Percentiles rank a stretch among this genome's conserved stretches.
phyloP scores from a whole-genome alignment of 1,140 invertebrate genomes.

The Colletes latitarsis region DNA sequence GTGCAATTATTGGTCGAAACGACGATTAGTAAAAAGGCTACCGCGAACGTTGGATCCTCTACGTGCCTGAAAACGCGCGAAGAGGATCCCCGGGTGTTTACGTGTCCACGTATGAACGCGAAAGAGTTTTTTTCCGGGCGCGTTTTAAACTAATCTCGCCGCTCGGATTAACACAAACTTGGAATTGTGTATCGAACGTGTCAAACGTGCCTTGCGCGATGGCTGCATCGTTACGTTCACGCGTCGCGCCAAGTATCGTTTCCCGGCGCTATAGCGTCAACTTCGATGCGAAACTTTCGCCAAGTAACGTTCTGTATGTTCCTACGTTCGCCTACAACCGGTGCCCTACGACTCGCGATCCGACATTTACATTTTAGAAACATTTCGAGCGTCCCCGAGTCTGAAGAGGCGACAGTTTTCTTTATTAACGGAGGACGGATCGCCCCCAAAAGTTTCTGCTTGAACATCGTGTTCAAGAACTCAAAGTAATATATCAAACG shows the following conservation, averaged over 20 bases:
- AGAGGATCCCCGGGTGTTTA: neutral
- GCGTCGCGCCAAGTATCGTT: neutral
- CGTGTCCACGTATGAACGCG: neutral
- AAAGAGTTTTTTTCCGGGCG: neutral
- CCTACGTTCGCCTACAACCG: neutral
- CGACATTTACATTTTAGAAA: neutral
- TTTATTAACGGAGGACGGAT: too few relatives aligned
- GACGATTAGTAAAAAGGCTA: neutral
- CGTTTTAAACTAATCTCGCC: neutral
- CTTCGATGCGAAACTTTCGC: slow-evolving; percentile 5
- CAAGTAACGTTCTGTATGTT: neutral
- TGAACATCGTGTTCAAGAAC: too few relatives aligned
- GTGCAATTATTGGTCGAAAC: too few relatives aligned
- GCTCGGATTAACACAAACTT: neutral
- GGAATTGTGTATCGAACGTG: slow-evolving; percentile 12
- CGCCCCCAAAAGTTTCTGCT: too few relatives aligned
- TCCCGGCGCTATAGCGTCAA: neutral
- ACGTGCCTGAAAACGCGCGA: neutral
- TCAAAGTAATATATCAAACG: too few relatives aligned
- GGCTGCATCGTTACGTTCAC: neutral
- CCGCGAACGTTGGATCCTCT: neutral
- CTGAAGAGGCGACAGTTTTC: neutral
- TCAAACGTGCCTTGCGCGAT: neutral
- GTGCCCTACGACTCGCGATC: neutral
- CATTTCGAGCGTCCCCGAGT: neutral